Percentiles rank a stretch among this genome's conserved stretches.
phyloP scores from a whole-genome alignment of 2,797 vertebrate genomes.

The Nasua narica region DNA sequence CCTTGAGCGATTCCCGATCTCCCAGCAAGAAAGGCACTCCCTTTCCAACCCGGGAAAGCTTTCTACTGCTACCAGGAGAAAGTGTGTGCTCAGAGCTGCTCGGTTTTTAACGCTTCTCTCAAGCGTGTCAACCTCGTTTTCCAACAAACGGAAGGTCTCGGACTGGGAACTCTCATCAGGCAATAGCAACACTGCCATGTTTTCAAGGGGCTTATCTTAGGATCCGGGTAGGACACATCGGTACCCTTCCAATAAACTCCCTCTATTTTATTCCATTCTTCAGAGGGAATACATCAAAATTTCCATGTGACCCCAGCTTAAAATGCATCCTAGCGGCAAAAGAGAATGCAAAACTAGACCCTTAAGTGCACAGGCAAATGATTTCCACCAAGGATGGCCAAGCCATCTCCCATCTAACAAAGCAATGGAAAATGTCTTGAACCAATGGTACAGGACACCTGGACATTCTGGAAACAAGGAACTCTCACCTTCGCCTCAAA shows the following conservation, averaged over 20 bases:
- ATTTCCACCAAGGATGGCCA: background rate
- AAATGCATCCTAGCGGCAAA: background rate
- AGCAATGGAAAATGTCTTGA: background rate
- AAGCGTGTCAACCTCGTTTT: background rate
- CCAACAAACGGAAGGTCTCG: background rate
- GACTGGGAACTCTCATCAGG: background rate
- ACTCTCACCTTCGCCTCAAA: background rate
- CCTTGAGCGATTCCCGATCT: background rate
- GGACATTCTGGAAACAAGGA: background rate
- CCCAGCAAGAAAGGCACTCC: background rate
- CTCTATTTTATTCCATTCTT: background rate
- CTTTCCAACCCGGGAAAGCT: background rate
- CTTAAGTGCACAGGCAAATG: fast-evolving
- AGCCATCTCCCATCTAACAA: background rate
- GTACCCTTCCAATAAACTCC: background rate
- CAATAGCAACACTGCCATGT: fast-evolving
- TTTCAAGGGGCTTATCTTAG: background rate
- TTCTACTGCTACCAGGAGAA: background rate
- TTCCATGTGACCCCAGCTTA: background rate
- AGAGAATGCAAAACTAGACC: background rate
- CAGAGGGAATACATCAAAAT: background rate
- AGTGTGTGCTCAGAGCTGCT: background rate
- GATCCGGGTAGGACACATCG: background rate
- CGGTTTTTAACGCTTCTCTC: background rate
- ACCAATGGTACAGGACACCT: background rate